Base-by-base conservation (phyloP, 2,113 vertebrate genomes). In the Vidua chalybeata region DNA sequence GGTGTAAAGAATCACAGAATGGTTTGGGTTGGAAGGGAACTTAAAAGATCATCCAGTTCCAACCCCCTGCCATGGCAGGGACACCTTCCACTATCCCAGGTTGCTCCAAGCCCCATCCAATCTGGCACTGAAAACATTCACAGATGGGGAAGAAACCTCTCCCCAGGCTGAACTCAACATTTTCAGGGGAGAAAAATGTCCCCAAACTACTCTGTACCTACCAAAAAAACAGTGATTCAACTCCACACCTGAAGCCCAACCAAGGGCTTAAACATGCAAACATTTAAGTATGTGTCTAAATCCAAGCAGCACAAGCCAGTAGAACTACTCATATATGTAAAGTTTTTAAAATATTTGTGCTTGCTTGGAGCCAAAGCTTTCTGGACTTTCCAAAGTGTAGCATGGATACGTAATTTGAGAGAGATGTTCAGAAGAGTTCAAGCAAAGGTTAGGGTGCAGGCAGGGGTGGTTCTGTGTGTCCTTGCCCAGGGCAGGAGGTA, bases 21-120 rank as follows among this genome's bases (percentile, higher is more conserved):
- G 31, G 41, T 37, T 31, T 76, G 41, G n/a, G n/a, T 31, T 69
- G 55, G 56, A 90, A 69, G 24, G 8, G 41, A 55, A 39, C 8
- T 46, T 31, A 21, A 69, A 62, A 83, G 19, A 2, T 31, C 63
- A 33, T 13, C 21, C 31, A 13, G 15, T 43, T 69, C 63, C 26
- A 76, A 15, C 4, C 14, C 27, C 23, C 30, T 89, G 46, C 46
- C 33, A 46, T 4, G 18, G 33, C 52, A 74, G 45, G 23, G 68
- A 52, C 45, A 74, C 61, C 28, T 76, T 27, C 41, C 55, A 54
- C 41, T 28, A 33, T 1, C 1, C 7, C 48, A 76, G 18, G 26
- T 0, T 76, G 17, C 35, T 69, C 87, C n/a, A 69, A 68, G n/a
- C 17, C 13, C 30, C 0, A 0, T 48, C 46, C 48, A 73, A 2